Conservation (phyloP, 2,888 invertebrate genomes). For the Bombylius major region DNA sequence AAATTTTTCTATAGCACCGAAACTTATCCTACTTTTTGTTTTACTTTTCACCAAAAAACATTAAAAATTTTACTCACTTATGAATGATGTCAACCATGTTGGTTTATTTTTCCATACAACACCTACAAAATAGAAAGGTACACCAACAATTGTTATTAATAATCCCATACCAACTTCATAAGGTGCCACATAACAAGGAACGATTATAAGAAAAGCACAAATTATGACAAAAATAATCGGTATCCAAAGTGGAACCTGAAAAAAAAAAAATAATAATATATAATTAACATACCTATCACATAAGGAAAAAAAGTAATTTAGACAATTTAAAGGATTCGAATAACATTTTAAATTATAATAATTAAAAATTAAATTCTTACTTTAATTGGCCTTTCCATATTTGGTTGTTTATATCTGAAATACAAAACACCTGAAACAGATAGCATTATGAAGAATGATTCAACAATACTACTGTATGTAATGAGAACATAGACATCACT, state of each 20-base stretch:
- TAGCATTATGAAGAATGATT: constrained; percentile 80
- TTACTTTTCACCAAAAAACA: too few species aligned
- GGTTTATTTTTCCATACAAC: constrained; percentile 57
- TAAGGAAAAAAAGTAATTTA: neutral
- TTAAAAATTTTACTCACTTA: too few species aligned
- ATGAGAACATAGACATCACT: constrained; percentile 76
- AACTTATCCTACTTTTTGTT: too few species aligned
- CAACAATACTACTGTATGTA: constrained; percentile 84
- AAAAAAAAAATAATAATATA: constrained; percentile 12
- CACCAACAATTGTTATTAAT: constrained; percentile 65
- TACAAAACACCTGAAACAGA: constrained; percentile 76
- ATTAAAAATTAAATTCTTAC: constrained; percentile 35
- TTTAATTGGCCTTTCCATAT: constrained; percentile 72
- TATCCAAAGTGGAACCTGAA: constrained; percentile 56
- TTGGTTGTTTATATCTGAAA: constrained; percentile 66
- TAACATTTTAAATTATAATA: neutral
- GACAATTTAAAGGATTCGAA: neutral
- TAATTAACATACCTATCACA: neutral
- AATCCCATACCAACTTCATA: constrained; percentile 66
- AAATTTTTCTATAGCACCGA: too few species aligned
- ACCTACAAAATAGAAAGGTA: constrained; percentile 68
- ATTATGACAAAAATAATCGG: constrained; percentile 65
- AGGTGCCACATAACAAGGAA: constrained; percentile 69
- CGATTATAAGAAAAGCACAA: constrained; percentile 63
- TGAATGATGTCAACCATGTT: constrained; percentile 33